Evolutionary conservation across 2,797 vertebrate genomes (phyloP).

Genomic region (Stomatorhinus walkeri): DNA sequence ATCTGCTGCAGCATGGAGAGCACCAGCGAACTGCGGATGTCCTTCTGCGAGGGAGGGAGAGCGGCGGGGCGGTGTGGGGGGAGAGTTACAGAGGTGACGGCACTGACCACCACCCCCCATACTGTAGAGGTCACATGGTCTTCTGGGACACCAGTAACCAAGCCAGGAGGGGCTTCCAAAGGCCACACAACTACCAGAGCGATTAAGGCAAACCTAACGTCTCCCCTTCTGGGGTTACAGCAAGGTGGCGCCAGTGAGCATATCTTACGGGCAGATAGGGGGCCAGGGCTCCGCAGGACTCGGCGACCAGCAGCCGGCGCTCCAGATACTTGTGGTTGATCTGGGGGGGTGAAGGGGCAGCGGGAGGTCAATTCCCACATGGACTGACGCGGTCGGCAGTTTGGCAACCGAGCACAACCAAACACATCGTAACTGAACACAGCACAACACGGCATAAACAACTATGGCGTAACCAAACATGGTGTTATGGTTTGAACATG

Average conservation of each 20-base stretch:
- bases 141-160: neutral
- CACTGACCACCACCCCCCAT: no score
- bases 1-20: slow-evolving; percentile 98
- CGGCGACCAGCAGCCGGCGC: slow-evolving; percentile 91
- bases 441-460: neutral
- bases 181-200: neutral
- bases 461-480: neutral
- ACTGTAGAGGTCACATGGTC: neutral
- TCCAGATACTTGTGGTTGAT: slow-evolving; percentile 99
- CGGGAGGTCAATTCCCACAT: neutral
- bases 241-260: neutral
- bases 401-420: neutral
- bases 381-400: neutral
- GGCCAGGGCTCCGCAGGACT: slow-evolving; percentile 92
- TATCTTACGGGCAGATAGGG: slow-evolving; percentile 92
- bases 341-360: slow-evolving; percentile 46
- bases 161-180: neutral
- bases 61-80: neutral
- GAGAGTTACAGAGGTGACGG: neutral
- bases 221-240: neutral
- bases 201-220: neutral
- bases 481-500: neutral
- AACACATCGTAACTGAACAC: neutral
- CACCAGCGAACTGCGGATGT: slow-evolving; percentile 94
- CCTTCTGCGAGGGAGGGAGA: slow-evolving; percentile 67